A percentile compares a stretch with the other conserved stretches of the same genome.
phyloP scores from a whole-genome alignment of 2,797 vertebrate genomes.

The Sphenopsis melanotis region DNA sequence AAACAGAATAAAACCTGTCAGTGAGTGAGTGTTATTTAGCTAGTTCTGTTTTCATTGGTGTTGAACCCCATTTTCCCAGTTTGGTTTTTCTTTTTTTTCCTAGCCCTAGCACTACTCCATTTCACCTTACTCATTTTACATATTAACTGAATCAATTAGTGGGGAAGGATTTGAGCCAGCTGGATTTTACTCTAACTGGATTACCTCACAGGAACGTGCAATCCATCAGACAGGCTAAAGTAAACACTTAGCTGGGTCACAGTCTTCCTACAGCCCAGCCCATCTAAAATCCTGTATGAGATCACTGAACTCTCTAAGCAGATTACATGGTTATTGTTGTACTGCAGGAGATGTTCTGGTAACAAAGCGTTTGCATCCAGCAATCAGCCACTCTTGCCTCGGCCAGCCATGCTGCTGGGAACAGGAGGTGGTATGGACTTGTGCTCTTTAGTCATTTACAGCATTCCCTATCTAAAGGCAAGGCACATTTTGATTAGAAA shows the following conservation, averaged over 20 bases:
- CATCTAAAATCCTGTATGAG: neutral
- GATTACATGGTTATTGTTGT: neutral
- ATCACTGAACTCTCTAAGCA: neutral
- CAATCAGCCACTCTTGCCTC: rapidly evolving
- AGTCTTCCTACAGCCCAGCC: neutral
- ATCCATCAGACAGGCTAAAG: neutral
- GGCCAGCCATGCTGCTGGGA: rapidly evolving
- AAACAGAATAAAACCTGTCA: neutral
- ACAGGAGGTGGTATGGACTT: neutral
- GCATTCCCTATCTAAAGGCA: neutral
- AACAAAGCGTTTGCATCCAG: neutral
- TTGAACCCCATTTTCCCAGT: rapidly evolving
- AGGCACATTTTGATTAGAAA: neutral
- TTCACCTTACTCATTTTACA: neutral
- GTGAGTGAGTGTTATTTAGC: neutral
- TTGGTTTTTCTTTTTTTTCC: neutral
- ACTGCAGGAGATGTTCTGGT: neutral
- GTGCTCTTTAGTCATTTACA: neutral
- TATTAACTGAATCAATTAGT: neutral
- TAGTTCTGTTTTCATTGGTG: neutral
- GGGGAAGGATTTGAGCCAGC: neutral
- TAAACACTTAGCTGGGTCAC: neutral
- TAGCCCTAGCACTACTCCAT: neutral
- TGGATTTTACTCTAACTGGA: neutral
- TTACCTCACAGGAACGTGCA: neutral